Evolutionary conservation across 2,797 vertebrate genomes (phyloP).

Genomic region (Holocentrus rufus): DNA sequence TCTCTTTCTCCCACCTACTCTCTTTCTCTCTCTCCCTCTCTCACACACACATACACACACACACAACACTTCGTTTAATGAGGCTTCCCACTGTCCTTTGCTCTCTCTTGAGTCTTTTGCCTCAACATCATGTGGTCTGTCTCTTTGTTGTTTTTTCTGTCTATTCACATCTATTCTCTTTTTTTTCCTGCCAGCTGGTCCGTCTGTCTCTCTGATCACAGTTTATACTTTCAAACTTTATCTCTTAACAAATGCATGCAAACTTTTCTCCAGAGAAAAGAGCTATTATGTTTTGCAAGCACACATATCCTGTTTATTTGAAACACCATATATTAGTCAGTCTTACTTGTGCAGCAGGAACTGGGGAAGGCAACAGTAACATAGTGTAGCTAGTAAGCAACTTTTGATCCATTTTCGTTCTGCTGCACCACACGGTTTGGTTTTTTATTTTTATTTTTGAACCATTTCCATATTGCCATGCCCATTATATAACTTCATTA

Average conservation of each 20-base stretch:
- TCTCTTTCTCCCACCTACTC: neutral
- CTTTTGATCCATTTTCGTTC: no score
- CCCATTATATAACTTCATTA: no score
- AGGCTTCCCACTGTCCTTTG: conserved; percentile 15
- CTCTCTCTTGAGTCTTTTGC: neutral
- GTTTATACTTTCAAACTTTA: neutral
- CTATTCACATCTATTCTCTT: neutral
- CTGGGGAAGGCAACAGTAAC: no score
- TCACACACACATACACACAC: neutral
- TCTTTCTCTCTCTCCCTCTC: neutral
- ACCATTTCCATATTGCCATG: no score
- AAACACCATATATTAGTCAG: no score
- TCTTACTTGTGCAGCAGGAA: no score
- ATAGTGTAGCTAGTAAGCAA: no score
- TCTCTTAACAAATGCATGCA: neutral
- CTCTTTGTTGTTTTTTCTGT: conserved; percentile 19
- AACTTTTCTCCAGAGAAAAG: neutral
- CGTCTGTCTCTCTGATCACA: neutral
- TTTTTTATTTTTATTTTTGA: no score
- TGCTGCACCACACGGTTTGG: no score
- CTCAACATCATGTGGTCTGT: conserved; percentile 9
- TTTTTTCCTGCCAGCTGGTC: neutral
- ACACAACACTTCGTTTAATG: conserved; percentile 2
- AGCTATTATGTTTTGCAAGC: neutral
- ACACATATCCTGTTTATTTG: no score